These are phyloP conservation scores for Turnix velox DNA, from an alignment of 2,113 vertebrate species.

Conservation along the genomic window DNA sequence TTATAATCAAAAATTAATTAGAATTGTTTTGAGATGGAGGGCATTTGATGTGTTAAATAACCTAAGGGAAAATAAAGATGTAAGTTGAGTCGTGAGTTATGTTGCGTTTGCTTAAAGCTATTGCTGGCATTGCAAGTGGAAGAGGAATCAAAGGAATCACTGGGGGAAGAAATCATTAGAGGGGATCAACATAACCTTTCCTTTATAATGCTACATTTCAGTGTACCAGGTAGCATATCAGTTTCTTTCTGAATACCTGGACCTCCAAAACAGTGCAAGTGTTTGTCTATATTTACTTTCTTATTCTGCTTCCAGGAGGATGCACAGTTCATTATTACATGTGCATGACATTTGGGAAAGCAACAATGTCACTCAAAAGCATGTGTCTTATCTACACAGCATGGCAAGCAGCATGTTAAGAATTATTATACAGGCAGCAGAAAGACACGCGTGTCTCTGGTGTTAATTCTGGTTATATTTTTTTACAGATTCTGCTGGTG, in stretches of 20 bases:
- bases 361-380: neutral
- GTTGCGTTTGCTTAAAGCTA: neutral
- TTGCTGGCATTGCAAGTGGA: neutral
- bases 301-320: neutral
- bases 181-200: neutral
- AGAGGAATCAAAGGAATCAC: neutral
- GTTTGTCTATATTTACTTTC: neutral
- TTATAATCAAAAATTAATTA: neutral
- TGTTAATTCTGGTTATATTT: neutral
- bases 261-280: neutral
- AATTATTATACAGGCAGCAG: neutral
- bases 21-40: neutral
- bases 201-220: too few species aligned
- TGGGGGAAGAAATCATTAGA: neutral
- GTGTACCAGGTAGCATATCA: neutral
- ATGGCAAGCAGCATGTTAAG: neutral
- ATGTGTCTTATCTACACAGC: neutral
- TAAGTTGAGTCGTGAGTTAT: neutral
- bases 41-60: neutral
- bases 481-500: neutral
- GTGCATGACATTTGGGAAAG: neutral
- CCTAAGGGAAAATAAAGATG: neutral
- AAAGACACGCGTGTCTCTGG: rapidly evolving
- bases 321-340: rapidly evolving
- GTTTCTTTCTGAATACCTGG: neutral